Percentiles rank a stretch among this genome's conserved stretches.
Conservation (phyloP, 2,888 invertebrate genomes). For the Latrodectus hesperus region DNA sequence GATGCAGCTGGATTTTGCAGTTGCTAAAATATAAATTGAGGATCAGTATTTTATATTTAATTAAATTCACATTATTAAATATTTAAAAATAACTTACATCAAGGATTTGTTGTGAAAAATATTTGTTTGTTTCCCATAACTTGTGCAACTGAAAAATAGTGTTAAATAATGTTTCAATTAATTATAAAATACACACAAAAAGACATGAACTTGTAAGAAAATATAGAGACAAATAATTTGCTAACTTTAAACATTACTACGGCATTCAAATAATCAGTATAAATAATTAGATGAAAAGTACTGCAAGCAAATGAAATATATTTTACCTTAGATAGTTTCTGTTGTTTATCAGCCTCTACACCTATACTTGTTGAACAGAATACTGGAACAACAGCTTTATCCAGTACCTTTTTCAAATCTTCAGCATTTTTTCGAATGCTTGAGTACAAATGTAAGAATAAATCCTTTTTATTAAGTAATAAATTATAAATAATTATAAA, state of each 20-base stretch:
- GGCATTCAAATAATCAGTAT: neutral
- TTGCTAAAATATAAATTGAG: conserved; percentile 73
- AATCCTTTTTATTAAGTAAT: neutral
- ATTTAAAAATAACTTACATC: conserved; percentile 73
- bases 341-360: conserved; percentile 89
- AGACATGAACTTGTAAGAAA: no score
- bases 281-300: neutral
- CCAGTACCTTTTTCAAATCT: conserved; percentile 93
- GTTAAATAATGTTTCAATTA: conserved; percentile 4
- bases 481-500: neutral
- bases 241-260: neutral
- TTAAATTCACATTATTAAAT: neutral
- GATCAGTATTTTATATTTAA: conserved; percentile 17
- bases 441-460: conserved; percentile 74
- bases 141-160: conserved; percentile 81
- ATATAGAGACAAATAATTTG: neutral
- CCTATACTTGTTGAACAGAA: conserved; percentile 94
- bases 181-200: no score
- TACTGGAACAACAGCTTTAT: conserved; percentile 97
- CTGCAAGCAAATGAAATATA: neutral
- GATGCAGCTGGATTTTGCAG: conserved; percentile 76
- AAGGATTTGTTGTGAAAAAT: conserved; percentile 79
- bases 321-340: conserved; percentile 88
- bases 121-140: conserved; percentile 94
- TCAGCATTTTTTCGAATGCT: conserved; percentile 97